Conservation (phyloP, 1,140 invertebrate species). For the Orius insidiosus region DNA sequence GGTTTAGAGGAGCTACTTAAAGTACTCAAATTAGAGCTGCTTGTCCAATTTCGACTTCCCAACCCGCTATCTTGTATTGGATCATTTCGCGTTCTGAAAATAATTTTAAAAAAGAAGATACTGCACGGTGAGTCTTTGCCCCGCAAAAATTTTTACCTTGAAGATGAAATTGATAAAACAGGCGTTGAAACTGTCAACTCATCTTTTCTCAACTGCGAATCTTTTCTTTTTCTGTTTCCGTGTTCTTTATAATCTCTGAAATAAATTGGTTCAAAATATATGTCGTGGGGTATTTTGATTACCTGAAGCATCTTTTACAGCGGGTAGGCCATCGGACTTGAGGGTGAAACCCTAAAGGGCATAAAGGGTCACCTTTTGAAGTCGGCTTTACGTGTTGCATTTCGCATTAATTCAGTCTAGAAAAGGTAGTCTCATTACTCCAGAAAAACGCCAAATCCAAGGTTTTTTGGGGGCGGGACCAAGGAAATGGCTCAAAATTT, state of each 20-base stretch:
- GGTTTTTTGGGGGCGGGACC: too few species aligned
- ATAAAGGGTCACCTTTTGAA: conserved; percentile 65
- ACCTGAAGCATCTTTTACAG: conserved; percentile 82
- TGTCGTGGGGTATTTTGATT: conserved; percentile 18
- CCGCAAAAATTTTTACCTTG: too few species aligned
- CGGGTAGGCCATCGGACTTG: conserved; percentile 83
- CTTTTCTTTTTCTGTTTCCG: conserved; percentile 44
- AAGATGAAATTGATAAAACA: conserved; percentile 32
- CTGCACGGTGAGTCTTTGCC: too few species aligned
- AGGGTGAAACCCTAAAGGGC: conserved; percentile 82
- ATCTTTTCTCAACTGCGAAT: conserved; percentile 31
- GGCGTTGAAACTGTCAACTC: conserved; percentile 61
- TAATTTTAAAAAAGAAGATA: too few species aligned
- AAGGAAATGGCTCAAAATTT: too few species aligned
- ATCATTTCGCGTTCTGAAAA: conserved; percentile 1
- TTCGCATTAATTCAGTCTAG: conserved; percentile 16
- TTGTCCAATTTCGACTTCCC: conserved; percentile 17
- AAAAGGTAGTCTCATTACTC: neutral
- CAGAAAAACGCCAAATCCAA: too few species aligned
- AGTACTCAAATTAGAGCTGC: conserved; percentile 16
- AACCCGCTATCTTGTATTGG: conserved; percentile 11
- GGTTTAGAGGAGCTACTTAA: conserved; percentile 4
- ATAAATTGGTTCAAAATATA: too few species aligned
- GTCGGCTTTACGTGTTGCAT: conserved; percentile 69
- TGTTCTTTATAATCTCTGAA: conserved; percentile 75